These are phyloP conservation scores for Megamerina dolium DNA, from an alignment of 2,888 invertebrate genomes.

Conservation along the genomic window DNA sequence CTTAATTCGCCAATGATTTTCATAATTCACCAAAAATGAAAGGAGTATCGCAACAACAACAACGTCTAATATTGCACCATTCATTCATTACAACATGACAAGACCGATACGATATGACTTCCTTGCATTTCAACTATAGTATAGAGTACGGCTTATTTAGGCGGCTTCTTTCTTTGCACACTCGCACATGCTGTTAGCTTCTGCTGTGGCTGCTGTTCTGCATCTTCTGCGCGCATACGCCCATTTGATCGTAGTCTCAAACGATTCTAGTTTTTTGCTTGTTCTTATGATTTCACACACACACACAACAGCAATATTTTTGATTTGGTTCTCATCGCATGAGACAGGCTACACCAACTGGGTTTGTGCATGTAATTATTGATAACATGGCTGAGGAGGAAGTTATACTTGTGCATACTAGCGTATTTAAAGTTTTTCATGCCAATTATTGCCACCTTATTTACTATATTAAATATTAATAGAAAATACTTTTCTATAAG, in stretches of 20 bases:
- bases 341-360: constrained; percentile 1
- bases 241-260: constrained; percentile 4
- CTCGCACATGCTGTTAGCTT: constrained; percentile 23
- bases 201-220: constrained; percentile 3
- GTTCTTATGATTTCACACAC: no score
- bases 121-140: no score
- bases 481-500: no score
- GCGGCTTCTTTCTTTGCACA: constrained; percentile 8
- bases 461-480: no score
- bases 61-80: background rate
- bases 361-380: constrained; percentile 25
- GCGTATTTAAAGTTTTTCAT: no score
- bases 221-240: constrained; percentile 9
- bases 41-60: constrained; percentile 3
- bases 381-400: constrained; percentile 21
- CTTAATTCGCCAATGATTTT: constrained; percentile 46
- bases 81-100: no score
- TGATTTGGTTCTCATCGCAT: constrained; percentile 7
- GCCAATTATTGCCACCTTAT: no score
- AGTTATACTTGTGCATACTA: no score
- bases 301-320: no score
- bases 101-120: background rate
- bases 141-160: no score
- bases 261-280: no score
- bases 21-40: constrained; percentile 36